Conservation (phyloP, 2,113 vertebrate genomes). For the Hypocryptadius cinnamomeus region DNA sequence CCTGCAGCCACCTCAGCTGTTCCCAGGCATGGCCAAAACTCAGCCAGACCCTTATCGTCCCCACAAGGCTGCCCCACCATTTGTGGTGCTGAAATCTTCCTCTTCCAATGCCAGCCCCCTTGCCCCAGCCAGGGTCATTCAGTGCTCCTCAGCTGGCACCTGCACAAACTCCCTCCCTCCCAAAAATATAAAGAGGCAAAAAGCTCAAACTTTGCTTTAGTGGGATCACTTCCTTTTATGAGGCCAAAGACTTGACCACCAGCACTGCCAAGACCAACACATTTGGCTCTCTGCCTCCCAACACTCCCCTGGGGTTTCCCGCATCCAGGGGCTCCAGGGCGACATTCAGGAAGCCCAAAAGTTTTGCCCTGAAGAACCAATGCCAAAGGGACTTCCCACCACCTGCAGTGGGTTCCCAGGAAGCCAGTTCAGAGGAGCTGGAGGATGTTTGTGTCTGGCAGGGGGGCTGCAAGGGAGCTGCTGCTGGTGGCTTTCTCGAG, state of each 20-base stretch:
- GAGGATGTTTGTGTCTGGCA: not conserved
- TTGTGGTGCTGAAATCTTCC: not conserved
- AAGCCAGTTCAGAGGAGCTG: not conserved
- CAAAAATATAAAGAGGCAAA: not conserved
- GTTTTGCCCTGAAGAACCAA: fast-evolving
- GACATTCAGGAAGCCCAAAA: not conserved
- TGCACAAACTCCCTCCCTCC: not conserved
- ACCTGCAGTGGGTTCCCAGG: not conserved
- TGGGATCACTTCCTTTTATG: not conserved
- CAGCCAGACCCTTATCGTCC: not conserved
- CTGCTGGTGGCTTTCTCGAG: not conserved
- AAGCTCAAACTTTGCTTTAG: not conserved
- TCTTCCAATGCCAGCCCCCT: not conserved
- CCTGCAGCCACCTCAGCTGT: fast-evolving
- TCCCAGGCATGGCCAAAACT: not conserved
- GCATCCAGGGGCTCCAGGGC: not conserved
- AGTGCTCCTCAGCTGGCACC: not conserved
- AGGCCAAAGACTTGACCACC: not conserved
- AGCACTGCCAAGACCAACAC: fast-evolving
- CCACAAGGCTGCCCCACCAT: not conserved
- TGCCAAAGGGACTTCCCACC: not conserved
- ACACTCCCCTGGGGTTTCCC: not conserved
- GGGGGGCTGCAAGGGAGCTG: not conserved
- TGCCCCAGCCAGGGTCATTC: not conserved
- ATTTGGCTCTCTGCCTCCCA: not conserved